phyloP scores from a whole-genome alignment of 2,888 invertebrate species.

The Volucella inflata region DNA sequence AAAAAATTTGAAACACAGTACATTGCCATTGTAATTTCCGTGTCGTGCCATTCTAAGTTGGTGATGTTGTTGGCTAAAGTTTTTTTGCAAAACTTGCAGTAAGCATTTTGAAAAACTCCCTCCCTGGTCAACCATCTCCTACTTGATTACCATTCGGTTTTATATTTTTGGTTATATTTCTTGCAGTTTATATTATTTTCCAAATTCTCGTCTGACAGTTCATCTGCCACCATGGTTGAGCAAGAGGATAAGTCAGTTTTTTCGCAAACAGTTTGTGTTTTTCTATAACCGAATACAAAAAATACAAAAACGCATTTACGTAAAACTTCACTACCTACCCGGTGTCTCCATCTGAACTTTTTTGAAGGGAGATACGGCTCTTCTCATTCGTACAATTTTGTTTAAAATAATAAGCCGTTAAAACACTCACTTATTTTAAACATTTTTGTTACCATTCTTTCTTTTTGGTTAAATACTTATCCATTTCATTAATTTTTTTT shows the following conservation, averaged over 20 bases:
- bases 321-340: neutral
- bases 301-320: neutral
- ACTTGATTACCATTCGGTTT: neutral
- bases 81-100: too few species aligned
- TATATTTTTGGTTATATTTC: too few species aligned
- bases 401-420: too few species aligned
- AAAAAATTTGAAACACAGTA: slow-evolving; percentile 32
- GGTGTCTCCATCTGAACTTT: neutral
- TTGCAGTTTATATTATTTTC: too few species aligned
- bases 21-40: slow-evolving; percentile 35
- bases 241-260: too few species aligned
- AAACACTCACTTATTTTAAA: too few species aligned
- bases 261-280: neutral
- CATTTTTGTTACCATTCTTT: too few species aligned
- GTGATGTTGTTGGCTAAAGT: neutral
- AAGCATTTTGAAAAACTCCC: neutral
- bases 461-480: too few species aligned
- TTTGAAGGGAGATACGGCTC: neutral
- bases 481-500: too few species aligned
- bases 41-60: neutral
- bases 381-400: too few species aligned
- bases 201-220: neutral
- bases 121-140: neutral
- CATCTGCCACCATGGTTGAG: neutral
- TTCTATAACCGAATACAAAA: neutral